A percentile compares a stretch with the other conserved stretches of the same genome.
phyloP scores from a whole-genome alignment of 2,113 vertebrate species.

The Steatornis caripensis region DNA sequence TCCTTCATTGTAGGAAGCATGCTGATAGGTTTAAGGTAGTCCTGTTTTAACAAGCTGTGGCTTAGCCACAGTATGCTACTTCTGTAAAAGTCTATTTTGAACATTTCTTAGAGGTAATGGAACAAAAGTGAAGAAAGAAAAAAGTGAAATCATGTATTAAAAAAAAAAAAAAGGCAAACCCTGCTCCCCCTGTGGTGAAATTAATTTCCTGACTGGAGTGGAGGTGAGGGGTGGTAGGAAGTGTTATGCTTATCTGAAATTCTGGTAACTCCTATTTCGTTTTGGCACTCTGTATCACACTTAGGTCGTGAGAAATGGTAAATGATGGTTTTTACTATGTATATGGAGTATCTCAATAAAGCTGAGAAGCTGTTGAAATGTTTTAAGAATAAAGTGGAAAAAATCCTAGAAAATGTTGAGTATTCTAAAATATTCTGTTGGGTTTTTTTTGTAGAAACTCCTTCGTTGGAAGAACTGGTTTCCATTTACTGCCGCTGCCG shows the following conservation, averaged over 20 bases:
- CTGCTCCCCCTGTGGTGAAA: background rate
- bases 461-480: conserved; percentile 78
- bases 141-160: too few relatives aligned
- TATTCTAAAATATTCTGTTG: background rate
- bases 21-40: background rate
- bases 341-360: background rate
- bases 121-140: background rate
- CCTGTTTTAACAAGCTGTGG: background rate
- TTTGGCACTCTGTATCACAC: background rate
- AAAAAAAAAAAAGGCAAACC: background rate
- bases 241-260: background rate
- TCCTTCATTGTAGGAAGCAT: background rate
- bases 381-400: background rate
- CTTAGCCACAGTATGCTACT: background rate
- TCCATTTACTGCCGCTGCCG: conserved; percentile 80
- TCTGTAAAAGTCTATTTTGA: background rate
- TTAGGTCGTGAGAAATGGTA: background rate
- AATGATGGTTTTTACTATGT: background rate
- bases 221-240: fast-evolving
- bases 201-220: background rate
- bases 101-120: background rate
- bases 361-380: background rate
- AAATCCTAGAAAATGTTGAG: background rate
- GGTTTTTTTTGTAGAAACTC: conserved; percentile 71
- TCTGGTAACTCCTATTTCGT: background rate